Evolutionary conservation across 1,140 invertebrate genomes (phyloP).

Genomic region (Lordiphosa stackelbergi): DNA sequence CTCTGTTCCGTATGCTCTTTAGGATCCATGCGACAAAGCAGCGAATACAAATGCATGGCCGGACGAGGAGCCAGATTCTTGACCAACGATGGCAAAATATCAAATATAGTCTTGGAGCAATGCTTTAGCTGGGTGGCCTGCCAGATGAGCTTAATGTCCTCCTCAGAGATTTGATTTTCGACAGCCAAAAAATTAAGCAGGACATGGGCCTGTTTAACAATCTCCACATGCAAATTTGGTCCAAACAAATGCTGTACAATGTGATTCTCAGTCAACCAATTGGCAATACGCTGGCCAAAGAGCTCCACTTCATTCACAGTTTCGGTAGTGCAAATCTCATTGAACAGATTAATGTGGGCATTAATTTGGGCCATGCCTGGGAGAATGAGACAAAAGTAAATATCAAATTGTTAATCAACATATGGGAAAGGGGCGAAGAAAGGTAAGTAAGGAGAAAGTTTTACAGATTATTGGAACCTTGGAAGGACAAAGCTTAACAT

Average conservation of each 20-base stretch:
- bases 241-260: conserved; percentile 97
- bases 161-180: conserved; percentile 92
- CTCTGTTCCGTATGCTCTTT: conserved; percentile 96
- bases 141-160: conserved; percentile 96
- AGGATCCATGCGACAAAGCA: conserved; percentile 90
- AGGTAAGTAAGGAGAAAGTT: no score
- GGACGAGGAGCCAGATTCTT: conserved; percentile 92
- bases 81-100: conserved; percentile 91
- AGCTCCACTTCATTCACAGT: conserved; percentile 89
- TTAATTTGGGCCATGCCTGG: conserved; percentile 94
- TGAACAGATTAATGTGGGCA: conserved; percentile 93
- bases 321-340: conserved; percentile 92
- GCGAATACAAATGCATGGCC: conserved; percentile 90
- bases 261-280: conserved; percentile 93
- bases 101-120: conserved; percentile 94
- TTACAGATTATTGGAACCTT: no score
- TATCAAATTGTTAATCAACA: neutral
- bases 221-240: conserved; percentile 96
- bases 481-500: no score
- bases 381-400: no score
- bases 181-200: conserved; percentile 94
- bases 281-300: conserved; percentile 88
- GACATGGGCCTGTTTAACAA: conserved; percentile 95
- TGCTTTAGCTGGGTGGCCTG: conserved; percentile 95
- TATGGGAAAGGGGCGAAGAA: no score